phyloP scores from a whole-genome alignment of 2,888 invertebrate species.

The Cosmorhoe ocellata region DNA sequence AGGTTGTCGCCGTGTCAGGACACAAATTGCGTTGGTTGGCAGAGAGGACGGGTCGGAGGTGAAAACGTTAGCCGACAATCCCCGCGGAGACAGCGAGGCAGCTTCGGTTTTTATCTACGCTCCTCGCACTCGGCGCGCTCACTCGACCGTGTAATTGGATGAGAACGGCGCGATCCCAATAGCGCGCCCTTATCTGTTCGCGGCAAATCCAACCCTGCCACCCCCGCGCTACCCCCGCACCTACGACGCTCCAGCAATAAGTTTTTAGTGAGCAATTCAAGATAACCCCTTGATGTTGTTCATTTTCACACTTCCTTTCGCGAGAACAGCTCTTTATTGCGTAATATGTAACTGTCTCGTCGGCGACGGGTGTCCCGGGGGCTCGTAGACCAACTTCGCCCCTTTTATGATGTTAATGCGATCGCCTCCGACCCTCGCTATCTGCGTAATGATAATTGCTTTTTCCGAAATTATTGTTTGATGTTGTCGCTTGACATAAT shows the following conservation, averaged over 20 bases:
- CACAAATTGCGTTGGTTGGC: constrained; percentile 50
- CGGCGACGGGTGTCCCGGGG: constrained; percentile 76
- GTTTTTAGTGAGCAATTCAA: constrained; percentile 83
- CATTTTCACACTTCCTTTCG: constrained; percentile 83
- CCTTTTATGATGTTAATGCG: constrained; percentile 81
- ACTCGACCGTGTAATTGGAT: constrained; percentile 83
- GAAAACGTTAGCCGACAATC: constrained; percentile 78
- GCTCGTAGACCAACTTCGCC: constrained; percentile 72
- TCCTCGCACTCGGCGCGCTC: constrained; percentile 71
- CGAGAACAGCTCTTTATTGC: constrained; percentile 83
- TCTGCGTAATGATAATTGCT: constrained; percentile 80
- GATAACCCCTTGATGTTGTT: constrained; percentile 83
- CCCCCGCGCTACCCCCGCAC: constrained; percentile 46
- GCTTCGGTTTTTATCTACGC: constrained; percentile 75
- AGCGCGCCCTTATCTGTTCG: constrained; percentile 82
- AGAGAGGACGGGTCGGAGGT: constrained; percentile 67
- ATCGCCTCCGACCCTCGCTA: constrained; percentile 76
- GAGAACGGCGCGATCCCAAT: constrained; percentile 82
- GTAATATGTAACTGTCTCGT: constrained; percentile 81
- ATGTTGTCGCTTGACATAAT: constrained; percentile 71
- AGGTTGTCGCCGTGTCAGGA: constrained; percentile 42
- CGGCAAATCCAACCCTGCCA: constrained; percentile 71
- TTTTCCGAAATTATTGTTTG: constrained; percentile 81
- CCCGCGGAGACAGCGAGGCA: constrained; percentile 76
- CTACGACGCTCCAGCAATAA: constrained; percentile 68